These are phyloP conservation scores for Sebastes hubbsi DNA, from an alignment of 2,797 vertebrate genomes.

Conservation along the genomic window DNA sequence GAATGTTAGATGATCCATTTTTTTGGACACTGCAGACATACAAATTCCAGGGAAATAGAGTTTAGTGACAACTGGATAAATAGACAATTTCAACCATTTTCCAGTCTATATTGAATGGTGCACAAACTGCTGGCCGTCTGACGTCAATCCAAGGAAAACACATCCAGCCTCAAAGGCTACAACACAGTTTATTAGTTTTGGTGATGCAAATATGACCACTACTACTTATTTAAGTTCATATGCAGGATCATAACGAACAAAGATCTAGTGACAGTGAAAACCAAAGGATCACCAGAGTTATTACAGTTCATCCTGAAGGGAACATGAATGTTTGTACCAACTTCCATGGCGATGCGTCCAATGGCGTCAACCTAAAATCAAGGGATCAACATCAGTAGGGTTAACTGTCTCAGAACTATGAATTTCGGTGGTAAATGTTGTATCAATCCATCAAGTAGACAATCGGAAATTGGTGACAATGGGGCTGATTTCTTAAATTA, in stretches of 20 bases:
- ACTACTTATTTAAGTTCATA: not conserved
- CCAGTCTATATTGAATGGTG: not conserved
- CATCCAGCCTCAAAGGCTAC: not conserved
- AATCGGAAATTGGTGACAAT: no score
- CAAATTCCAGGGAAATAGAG: not conserved
- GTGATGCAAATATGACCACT: not conserved
- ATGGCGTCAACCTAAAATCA: not conserved
- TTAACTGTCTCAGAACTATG: not conserved
- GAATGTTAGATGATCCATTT: constrained; percentile 24
- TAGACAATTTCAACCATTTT: not conserved
- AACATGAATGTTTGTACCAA: not conserved
- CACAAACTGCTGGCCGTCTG: not conserved
- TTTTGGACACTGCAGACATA: constrained; percentile 7
- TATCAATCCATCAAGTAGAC: not conserved
- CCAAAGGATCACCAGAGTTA: not conserved
- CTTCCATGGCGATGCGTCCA: not conserved
- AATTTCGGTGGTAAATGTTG: not conserved
- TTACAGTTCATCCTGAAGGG: not conserved
- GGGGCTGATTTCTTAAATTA: no score
- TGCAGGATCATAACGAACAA: not conserved
- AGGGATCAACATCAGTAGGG: no score
- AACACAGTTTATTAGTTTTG: not conserved
- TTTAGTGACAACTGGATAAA: not conserved
- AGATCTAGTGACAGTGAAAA: not conserved
- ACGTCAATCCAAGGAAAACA: not conserved